Conservation (phyloP, 2,888 invertebrate genomes). For the Drosophila testacea region DNA sequence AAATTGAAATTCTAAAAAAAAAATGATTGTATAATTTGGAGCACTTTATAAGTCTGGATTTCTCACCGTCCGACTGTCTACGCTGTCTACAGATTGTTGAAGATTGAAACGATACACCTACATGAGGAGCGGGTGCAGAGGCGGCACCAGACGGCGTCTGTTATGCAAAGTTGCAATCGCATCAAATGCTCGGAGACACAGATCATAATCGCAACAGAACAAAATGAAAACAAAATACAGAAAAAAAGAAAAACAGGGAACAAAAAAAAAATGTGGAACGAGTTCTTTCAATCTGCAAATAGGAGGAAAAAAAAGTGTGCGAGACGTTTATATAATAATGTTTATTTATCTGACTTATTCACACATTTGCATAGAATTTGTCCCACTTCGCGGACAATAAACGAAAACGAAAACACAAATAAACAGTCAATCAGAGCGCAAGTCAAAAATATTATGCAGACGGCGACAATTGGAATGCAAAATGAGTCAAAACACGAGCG, state of each 20-base stretch:
- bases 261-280: conserved; percentile 29
- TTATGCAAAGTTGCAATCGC: conserved; percentile 79
- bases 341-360: conserved; percentile 71
- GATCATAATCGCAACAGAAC: conserved; percentile 53
- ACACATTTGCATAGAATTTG: conserved; percentile 75
- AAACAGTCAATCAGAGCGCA: conserved; percentile 45
- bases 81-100: conserved; percentile 64
- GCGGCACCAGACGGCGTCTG: conserved; percentile 64
- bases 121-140: conserved; percentile 17
- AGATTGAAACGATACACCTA: conserved; percentile 62
- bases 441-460: conserved; percentile 34
- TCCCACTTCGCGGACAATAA: conserved; percentile 71
- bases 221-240: conserved; percentile 8
- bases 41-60: conserved; percentile 76
- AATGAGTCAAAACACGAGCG: conserved; percentile 67
- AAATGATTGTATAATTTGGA: conserved; percentile 77
- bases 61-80: conserved; percentile 46
- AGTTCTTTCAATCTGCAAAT: conserved; percentile 42
- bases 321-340: conserved; percentile 75
- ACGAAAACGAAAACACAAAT: conserved; percentile 43
- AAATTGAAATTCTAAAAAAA: conserved; percentile 74
- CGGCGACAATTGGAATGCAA: conserved; percentile 61
- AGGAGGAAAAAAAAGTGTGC: conserved; percentile 14
- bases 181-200: conserved; percentile 63
- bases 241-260: conserved; percentile 23